These are phyloP conservation scores for Lagria hirta DNA, from an alignment of 2,888 invertebrate species.

Conservation along the genomic window DNA sequence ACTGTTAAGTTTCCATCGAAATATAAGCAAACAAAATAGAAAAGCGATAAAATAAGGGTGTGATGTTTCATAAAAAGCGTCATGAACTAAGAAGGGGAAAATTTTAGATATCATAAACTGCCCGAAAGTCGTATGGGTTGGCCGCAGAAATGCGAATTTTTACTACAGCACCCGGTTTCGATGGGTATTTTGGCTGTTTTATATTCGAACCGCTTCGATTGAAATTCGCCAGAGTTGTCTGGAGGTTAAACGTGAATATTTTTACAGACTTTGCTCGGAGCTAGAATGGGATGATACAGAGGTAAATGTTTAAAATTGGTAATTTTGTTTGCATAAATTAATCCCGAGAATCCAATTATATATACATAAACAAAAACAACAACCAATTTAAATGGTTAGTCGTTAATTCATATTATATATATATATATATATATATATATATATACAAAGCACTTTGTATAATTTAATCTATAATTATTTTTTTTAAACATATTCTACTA, in stretches of 20 bases:
- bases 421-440: too few relatives aligned
- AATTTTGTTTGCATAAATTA: too few relatives aligned
- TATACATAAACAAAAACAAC: too few relatives aligned
- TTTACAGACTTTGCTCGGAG: too few relatives aligned
- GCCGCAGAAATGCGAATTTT: constrained; percentile 42
- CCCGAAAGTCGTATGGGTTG: constrained; percentile 32
- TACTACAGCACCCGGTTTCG: constrained; percentile 34
- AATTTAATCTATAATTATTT: too few relatives aligned
- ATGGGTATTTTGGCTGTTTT: constrained; percentile 34
- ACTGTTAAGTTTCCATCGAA: constrained; percentile 24
- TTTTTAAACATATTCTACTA: too few relatives aligned
- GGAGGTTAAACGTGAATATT: constrained; percentile 31
- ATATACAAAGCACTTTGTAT: too few relatives aligned
- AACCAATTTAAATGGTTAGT: too few relatives aligned
- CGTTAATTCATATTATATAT: too few relatives aligned
- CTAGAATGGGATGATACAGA: background rate
- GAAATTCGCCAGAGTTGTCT: constrained; percentile 34
- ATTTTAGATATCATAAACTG: constrained; percentile 36
- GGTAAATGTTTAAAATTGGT: too few relatives aligned
- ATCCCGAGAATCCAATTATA: too few relatives aligned
- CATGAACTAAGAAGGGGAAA: constrained; percentile 25
- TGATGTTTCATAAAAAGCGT: constrained; percentile 26
- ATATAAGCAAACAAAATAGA: constrained; percentile 28
- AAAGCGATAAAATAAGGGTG: constrained; percentile 25
- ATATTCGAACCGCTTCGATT: constrained; percentile 37